phyloP scores from a whole-genome alignment of 2,888 invertebrate genomes.

The Xanthorhoe designata region DNA sequence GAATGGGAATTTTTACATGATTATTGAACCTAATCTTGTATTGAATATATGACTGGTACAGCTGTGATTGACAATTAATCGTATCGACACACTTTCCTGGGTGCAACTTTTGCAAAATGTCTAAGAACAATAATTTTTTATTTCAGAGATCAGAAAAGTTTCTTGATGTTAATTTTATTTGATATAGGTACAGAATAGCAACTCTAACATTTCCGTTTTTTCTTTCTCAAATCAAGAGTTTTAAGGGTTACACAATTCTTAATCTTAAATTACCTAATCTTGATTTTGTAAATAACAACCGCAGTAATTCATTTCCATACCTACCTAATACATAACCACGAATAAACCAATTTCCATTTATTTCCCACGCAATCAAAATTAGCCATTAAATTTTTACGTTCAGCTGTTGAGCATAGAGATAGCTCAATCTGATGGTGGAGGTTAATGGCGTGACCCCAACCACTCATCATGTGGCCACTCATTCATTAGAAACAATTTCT shows the following conservation, averaged over 20 bases:
- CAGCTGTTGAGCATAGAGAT: constrained; percentile 35
- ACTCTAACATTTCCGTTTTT: no score
- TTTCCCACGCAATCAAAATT: constrained; percentile 39
- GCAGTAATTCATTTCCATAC: constrained; percentile 1
- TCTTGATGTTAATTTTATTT: no score
- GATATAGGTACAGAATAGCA: no score
- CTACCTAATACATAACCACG: constrained; percentile 21
- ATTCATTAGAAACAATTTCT: constrained; percentile 46
- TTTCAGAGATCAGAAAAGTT: no score
- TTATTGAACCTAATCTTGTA: constrained; percentile 43
- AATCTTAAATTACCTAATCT: no score
- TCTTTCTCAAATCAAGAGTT: no score
- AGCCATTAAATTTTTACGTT: constrained; percentile 39
- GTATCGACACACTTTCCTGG: background rate
- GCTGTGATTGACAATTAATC: constrained; percentile 23
- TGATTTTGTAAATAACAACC: background rate
- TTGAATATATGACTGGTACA: constrained; percentile 45
- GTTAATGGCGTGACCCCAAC: constrained; percentile 58
- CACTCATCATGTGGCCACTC: constrained; percentile 41
- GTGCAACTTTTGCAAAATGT: background rate
- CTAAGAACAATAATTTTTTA: background rate
- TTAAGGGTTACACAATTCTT: no score
- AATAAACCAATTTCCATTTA: constrained; percentile 23
- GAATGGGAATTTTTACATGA: constrained; percentile 29
- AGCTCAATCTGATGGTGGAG: constrained; percentile 44